These are phyloP conservation scores for Drosophila teissieri DNA, from an alignment of 1,140 invertebrate genomes.

Conservation along the genomic window DNA sequence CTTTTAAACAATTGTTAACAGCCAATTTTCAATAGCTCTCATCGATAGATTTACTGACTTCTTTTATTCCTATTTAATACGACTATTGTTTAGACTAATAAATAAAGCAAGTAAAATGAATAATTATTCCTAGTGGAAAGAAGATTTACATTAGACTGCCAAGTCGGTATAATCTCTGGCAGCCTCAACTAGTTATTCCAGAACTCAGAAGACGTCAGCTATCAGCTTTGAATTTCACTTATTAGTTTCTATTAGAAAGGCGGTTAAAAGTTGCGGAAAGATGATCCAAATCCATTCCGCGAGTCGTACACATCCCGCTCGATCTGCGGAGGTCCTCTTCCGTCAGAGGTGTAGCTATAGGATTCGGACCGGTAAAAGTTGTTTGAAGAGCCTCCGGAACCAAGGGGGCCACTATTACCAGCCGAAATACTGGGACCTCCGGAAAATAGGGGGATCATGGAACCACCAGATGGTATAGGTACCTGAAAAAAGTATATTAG, in stretches of 20 bases:
- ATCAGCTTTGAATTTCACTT: neutral
- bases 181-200: constrained; percentile 12
- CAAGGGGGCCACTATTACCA: neutral
- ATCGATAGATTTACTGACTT: neutral
- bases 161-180: neutral
- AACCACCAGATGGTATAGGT: neutral
- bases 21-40: too few species aligned
- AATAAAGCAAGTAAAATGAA: constrained; percentile 19
- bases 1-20: too few species aligned
- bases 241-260: too few species aligned
- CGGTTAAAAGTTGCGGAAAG: constrained; percentile 34
- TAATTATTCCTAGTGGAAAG: neutral
- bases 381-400: constrained; percentile 6
- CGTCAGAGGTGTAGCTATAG: constrained; percentile 55
- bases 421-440: neutral
- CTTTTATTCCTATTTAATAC: too few species aligned
- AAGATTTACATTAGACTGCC: neutral
- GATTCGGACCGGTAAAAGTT: constrained; percentile 60
- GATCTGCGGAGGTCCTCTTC: constrained; percentile 51
- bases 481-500: neutral
- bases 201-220: constrained; percentile 6
- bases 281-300: constrained; percentile 39
- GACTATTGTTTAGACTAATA: neutral
- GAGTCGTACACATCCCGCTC: constrained; percentile 53
- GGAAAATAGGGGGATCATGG: neutral